These are phyloP conservation scores for Melanerpes formicivorus DNA, from an alignment of 2,113 vertebrate genomes.

Conservation along the genomic window DNA sequence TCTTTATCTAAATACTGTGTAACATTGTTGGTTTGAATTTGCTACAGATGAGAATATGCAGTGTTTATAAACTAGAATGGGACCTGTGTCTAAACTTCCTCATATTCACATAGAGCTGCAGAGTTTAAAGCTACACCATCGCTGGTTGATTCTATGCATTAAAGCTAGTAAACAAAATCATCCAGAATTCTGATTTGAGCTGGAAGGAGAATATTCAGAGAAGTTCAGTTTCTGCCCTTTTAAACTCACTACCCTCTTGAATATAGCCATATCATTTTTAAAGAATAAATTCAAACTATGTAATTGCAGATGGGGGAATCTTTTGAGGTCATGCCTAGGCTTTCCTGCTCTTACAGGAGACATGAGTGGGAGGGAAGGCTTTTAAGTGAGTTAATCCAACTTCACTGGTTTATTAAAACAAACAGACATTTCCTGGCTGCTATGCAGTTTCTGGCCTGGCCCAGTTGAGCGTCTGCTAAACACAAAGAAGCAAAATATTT, in stretches of 20 bases:
- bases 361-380: background rate
- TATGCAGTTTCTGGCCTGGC: background rate
- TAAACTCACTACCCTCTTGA: background rate
- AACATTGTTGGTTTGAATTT: constrained; percentile 53
- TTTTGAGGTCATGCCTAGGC: background rate
- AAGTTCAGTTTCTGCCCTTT: background rate
- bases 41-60: constrained; percentile 3
- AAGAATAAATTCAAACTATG: background rate
- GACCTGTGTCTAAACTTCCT: background rate
- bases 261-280: background rate
- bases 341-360: background rate
- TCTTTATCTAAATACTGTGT: constrained; percentile 60
- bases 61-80: constrained; percentile 11
- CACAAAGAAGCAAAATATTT: constrained; percentile 19
- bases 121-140: background rate
- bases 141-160: background rate
- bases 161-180: background rate
- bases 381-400: background rate
- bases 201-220: background rate
- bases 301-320: background rate
- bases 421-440: background rate
- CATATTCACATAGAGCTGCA: background rate
- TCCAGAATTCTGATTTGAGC: background rate
- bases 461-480: background rate
- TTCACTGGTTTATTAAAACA: background rate